phyloP scores from a whole-genome alignment of 2,888 invertebrate species.

The Synanthedon tipuliformis region DNA sequence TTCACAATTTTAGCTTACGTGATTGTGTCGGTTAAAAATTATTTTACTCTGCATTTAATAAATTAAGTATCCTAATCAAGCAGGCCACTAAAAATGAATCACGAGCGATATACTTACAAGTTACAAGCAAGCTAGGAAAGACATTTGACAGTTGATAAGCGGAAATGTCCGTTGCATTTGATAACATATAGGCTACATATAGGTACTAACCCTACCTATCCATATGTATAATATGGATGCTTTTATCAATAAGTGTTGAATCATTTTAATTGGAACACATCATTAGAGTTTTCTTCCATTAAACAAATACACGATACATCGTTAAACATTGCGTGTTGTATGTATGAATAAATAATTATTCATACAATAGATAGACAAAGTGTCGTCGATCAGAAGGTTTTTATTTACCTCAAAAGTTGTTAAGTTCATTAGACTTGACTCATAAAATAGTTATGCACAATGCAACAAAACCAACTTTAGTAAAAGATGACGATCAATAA shows the following conservation, averaged over 20 bases:
- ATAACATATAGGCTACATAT: constrained; percentile 1
- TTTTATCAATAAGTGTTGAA: too few relatives aligned
- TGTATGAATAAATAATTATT: too few relatives aligned
- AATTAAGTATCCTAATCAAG: too few relatives aligned
- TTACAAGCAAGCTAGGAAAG: too few relatives aligned
- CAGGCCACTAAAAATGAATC: too few relatives aligned
- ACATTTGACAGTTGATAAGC: constrained; percentile 5
- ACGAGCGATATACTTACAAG: too few relatives aligned
- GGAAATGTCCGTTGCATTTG: neutral
- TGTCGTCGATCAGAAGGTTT: constrained; percentile 6
- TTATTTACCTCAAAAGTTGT: constrained; percentile 37
- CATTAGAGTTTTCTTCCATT: constrained; percentile 2
- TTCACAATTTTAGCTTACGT: too few relatives aligned
- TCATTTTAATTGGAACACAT: too few relatives aligned
- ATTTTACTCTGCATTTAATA: too few relatives aligned
- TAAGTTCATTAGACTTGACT: constrained; percentile 47
- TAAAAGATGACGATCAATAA: neutral
- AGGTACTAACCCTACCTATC: too few relatives aligned
- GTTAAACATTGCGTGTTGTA: constrained; percentile 9
- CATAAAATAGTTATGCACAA: constrained; percentile 30
- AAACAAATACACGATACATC: constrained; percentile 6
- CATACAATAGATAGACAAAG: constrained; percentile 20
- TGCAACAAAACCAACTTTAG: neutral
- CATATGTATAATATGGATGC: too few relatives aligned
- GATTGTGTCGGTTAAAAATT: too few relatives aligned